A percentile compares a stretch with the other conserved stretches of the same genome.
These are phyloP conservation scores for Heteromyza rotundicornis DNA, from an alignment of 2,888 invertebrate species.

Conservation along the genomic window DNA sequence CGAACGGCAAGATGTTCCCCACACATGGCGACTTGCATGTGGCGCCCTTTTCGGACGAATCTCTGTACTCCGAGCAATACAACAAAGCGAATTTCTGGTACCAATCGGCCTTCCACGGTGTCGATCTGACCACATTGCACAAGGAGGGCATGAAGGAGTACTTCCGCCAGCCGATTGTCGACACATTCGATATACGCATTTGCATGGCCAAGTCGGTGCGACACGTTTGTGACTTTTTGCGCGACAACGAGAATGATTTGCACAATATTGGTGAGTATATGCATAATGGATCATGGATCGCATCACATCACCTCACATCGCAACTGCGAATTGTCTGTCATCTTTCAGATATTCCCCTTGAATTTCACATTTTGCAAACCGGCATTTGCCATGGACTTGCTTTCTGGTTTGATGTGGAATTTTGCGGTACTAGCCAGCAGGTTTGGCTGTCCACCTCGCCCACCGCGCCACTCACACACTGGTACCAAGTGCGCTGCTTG, in stretches of 20 bases:
- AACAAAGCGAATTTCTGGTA: slow-evolving; percentile 99
- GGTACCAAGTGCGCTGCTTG: slow-evolving; percentile 98
- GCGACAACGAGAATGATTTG: slow-evolving; percentile 90
- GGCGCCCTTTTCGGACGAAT: slow-evolving; percentile 97
- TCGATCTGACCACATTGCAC: slow-evolving; percentile 89
- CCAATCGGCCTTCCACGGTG: slow-evolving; percentile 97
- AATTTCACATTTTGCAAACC: slow-evolving; percentile 89
- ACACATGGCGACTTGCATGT: slow-evolving; percentile 95
- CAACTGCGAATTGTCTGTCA: not conserved
- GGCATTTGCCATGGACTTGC: slow-evolving; percentile 97
- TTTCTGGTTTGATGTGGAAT: slow-evolving; percentile 99
- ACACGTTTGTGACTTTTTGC: slow-evolving; percentile 92
- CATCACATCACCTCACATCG: slow-evolving; percentile 1
- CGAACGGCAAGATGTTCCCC: slow-evolving; percentile 95
- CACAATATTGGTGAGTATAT: slow-evolving; percentile 78
- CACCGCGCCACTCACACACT: slow-evolving; percentile 97
- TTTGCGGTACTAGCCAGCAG: slow-evolving; percentile 86
- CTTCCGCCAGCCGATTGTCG: slow-evolving; percentile 97
- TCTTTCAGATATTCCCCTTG: slow-evolving; percentile 85
- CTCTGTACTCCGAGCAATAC: slow-evolving; percentile 96
- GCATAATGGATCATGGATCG: slow-evolving; percentile 26
- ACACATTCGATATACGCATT: slow-evolving; percentile 97
- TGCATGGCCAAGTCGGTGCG: slow-evolving; percentile 94
- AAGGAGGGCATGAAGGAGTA: slow-evolving; percentile 96
- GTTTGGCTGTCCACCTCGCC: slow-evolving; percentile 98